Evolutionary conservation across 1,140 invertebrate genomes (phyloP), one percentile per base, ranked within the genome.

Genomic region (Aphelinus atriplicis): DNA sequence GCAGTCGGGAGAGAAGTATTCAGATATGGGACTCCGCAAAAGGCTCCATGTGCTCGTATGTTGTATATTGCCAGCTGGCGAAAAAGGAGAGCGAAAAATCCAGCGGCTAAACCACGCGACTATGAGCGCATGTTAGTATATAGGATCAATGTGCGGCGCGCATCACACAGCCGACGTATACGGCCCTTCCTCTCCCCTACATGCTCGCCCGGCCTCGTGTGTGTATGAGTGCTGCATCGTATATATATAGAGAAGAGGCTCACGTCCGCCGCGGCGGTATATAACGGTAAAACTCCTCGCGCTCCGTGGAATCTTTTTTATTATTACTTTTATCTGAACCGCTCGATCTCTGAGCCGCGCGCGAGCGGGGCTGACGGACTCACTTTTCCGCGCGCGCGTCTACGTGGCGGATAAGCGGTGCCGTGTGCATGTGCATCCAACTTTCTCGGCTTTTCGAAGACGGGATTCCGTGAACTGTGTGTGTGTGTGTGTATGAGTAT

Each of bases 261-360:
- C 26, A 43, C 9, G 42, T 60, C 42, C n/a, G 58, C 58, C 58
- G 58, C 26, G 26, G 26, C 26, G 26, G 26, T 26, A 10, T 53
- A 4, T 65, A 65, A 65, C 63, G 63, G 63, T 65, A 65, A 51
- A n/a, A n/a, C 63, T 53, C 26, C 58, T 43, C 46, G 61, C 2
- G 26, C 10, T 6, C 57, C 7, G 57, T 58, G 55, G 58, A 50
- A 53, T 63, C 47, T 73, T 73, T 73, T 65, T 73, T 60, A 66
- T 73, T 64, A 64, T 73, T 66, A 45, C 63, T 53, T 60, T 73
- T 66, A 73, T 58, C 71, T 42, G 48, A 65, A 9, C 43, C 43
- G 42, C 57, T 7, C 5, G 48, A 62, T 67, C 72, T 66, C 64
- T 42, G 57, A 53, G 51, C 51, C 51, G 51, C 4, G 51, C 51